Percentiles rank a stretch among this genome's conserved stretches.
Conservation (phyloP, 2,888 invertebrate species). For the Apoda limacodes region DNA sequence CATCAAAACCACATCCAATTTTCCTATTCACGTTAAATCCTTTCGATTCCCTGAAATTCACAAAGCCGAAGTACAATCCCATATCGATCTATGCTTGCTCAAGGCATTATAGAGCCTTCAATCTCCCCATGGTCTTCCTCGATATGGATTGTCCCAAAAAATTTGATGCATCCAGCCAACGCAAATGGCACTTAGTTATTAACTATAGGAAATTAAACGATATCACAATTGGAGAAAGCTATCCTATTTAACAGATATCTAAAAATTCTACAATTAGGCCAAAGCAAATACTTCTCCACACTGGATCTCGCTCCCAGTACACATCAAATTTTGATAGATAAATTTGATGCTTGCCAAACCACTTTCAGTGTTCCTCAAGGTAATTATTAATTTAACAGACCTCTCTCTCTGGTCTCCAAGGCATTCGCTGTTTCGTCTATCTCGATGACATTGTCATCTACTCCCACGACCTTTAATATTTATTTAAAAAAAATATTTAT, state of each 20-base stretch:
- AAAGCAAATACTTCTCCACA: conserved; percentile 19
- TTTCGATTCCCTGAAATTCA: too few species aligned
- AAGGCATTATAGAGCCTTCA: too few species aligned
- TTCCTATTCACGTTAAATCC: too few species aligned
- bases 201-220: too few species aligned
- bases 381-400: conserved; percentile 3
- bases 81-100: conserved; percentile 13
- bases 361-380: conserved; percentile 2
- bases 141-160: conserved; percentile 16
- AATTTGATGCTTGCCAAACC: too few species aligned
- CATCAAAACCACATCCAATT: too few species aligned
- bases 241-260: conserved; percentile 13
- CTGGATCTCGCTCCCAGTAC: conserved; percentile 14
- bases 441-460: too few species aligned
- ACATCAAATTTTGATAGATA: conserved; percentile 18
- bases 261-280: conserved; percentile 22
- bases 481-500: conserved; percentile 16
- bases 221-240: conserved; percentile 5
- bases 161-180: conserved; percentile 1
- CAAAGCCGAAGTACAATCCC: too few species aligned
- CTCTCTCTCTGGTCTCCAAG: too few species aligned
- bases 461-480: too few species aligned
- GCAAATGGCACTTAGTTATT: not conserved
- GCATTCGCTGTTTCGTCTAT: too few species aligned
- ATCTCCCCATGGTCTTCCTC: too few species aligned